These are phyloP conservation scores for Mesaphorura yosii DNA, from an alignment of 1,140 invertebrate species.

Conservation along the genomic window DNA sequence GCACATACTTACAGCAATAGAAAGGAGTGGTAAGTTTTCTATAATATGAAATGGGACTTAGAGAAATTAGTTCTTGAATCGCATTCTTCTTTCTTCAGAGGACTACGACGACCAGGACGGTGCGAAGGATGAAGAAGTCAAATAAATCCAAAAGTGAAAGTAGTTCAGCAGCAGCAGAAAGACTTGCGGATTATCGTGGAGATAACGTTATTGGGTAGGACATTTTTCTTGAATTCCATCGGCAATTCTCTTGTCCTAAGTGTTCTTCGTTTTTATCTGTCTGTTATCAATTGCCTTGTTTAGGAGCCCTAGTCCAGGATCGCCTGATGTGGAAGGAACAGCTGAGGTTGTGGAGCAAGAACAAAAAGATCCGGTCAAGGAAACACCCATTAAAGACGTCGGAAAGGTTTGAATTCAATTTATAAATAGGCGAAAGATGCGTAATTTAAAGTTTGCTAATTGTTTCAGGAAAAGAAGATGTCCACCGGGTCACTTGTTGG, in stretches of 20 bases:
- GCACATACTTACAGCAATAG: no score
- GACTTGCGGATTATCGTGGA: slow-evolving; percentile 36
- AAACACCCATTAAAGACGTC: background rate
- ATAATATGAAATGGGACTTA: no score
- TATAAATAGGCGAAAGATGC: no score
- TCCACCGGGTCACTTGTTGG: slow-evolving; percentile 55
- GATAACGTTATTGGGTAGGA: slow-evolving; percentile 25
- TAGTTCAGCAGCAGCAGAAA: slow-evolving; percentile 35
- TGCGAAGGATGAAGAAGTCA: slow-evolving; percentile 32
- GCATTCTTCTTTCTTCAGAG: no score
- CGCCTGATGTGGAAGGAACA: slow-evolving; percentile 29
- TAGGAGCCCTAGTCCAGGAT: slow-evolving; percentile 28
- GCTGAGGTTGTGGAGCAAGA: slow-evolving; percentile 29
- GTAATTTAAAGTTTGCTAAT: no score
- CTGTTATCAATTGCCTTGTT: no score
- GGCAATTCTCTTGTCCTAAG: no score
- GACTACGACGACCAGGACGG: background rate
- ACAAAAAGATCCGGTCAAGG: background rate
- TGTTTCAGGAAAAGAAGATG: slow-evolving; percentile 62
- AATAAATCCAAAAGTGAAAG: slow-evolving; percentile 33
- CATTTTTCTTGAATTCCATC: no score
- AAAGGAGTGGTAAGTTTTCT: no score
- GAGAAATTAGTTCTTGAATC: no score
- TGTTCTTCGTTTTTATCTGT: slow-evolving; percentile 5
- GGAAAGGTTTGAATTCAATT: background rate